phyloP scores from a whole-genome alignment of 2,888 invertebrate species.

The Crematogaster levior region DNA sequence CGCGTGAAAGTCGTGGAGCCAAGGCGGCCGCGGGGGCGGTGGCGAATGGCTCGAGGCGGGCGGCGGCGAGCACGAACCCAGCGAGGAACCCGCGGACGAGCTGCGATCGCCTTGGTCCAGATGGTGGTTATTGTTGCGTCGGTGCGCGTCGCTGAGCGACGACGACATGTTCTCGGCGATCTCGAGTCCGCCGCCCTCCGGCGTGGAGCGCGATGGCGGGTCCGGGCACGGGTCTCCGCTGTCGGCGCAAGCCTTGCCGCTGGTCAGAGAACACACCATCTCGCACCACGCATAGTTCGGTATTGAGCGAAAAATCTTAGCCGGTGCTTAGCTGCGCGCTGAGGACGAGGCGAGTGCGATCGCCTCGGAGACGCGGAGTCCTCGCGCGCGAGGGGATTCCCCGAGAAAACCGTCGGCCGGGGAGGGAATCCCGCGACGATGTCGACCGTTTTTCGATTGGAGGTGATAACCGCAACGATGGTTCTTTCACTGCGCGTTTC shows the following conservation, averaged over 20 bases:
- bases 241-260: constrained; percentile 71
- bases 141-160: constrained; percentile 82
- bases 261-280: constrained; percentile 85
- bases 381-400: background rate
- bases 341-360: constrained; percentile 22
- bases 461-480: background rate
- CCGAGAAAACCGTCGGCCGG: background rate
- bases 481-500: constrained; percentile 17
- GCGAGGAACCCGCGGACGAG: constrained; percentile 83
- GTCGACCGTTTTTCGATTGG: background rate
- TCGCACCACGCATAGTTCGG: constrained; percentile 84
- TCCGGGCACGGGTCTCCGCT: constrained; percentile 75
- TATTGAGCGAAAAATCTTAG: constrained; percentile 69
- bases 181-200: constrained; percentile 68
- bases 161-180: constrained; percentile 80
- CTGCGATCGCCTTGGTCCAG: constrained; percentile 80
- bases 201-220: constrained; percentile 74
- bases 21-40: constrained; percentile 82
- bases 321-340: constrained; percentile 28
- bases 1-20: constrained; percentile 84
- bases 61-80: constrained; percentile 84
- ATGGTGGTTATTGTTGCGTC: constrained; percentile 75
- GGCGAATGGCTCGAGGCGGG: constrained; percentile 81
- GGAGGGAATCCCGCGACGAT: background rate
- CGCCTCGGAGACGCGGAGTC: constrained; percentile 6